Evolutionary conservation across 2,797 vertebrate species (phyloP).

Genomic region (Gymnocypris eckloni): DNA sequence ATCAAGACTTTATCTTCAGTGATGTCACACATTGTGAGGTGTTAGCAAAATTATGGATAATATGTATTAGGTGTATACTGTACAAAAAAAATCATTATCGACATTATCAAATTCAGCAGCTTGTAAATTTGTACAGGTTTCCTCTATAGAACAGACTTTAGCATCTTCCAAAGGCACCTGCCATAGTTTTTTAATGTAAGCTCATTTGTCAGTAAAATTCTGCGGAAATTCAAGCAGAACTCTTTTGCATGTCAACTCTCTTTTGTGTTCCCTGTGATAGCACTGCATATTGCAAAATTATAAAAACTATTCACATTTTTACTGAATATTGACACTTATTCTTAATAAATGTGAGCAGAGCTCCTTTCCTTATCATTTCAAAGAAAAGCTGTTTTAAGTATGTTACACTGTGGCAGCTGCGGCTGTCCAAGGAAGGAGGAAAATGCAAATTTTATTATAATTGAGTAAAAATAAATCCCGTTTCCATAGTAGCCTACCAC

Average conservation of each 20-base stretch:
- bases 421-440: not conserved
- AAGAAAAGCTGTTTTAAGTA: not conserved
- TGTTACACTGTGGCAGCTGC: not conserved
- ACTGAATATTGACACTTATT: not conserved
- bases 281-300: not conserved
- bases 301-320: not conserved
- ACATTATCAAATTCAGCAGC: not conserved
- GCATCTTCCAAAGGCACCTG: not conserved
- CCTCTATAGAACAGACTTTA: not conserved
- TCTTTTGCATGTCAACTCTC: slow-evolving; percentile 12
- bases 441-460: slow-evolving; percentile 11
- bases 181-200: not conserved
- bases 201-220: slow-evolving; percentile 37
- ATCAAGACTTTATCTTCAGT: not conserved
- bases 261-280: not conserved
- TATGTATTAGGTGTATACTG: not conserved
- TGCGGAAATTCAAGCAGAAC: not conserved
- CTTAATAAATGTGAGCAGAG: not conserved
- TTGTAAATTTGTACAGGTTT: not conserved
- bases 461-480: not conserved
- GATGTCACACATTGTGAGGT: not conserved
- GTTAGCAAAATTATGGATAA: not conserved
- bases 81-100: not conserved
- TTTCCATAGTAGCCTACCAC: not conserved
- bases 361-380: not conserved